Evolutionary conservation across 2,113 vertebrate species (phyloP).

Genomic region (Menura novaehollandiae): DNA sequence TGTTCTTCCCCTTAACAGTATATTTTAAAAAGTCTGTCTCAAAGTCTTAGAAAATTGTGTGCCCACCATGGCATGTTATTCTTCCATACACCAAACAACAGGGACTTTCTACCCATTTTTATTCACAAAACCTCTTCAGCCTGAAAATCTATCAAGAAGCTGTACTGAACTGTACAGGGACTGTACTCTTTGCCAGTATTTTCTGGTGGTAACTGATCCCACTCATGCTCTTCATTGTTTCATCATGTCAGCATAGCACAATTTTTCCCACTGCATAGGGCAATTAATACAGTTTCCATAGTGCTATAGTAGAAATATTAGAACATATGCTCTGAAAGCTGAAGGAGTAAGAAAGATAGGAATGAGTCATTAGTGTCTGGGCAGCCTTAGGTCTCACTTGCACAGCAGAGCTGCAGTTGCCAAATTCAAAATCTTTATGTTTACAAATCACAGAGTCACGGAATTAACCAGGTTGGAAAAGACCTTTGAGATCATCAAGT

Average conservation of each 20-base stretch:
- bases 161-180: not conserved
- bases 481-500: not conserved
- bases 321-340: not conserved
- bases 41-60: not conserved
- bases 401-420: not conserved
- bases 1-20: not conserved
- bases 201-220: not conserved
- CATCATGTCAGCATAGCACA: not conserved
- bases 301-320: not conserved
- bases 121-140: not conserved
- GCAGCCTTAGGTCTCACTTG: not conserved
- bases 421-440: not conserved
- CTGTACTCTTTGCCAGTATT: not conserved
- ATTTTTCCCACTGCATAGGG: conserved; percentile 7
- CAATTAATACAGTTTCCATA: not conserved
- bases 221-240: not conserved
- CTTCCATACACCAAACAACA: not conserved
- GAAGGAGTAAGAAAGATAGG: not conserved
- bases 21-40: not conserved
- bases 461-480: not conserved
- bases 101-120: not conserved
- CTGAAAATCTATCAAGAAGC: conserved; percentile 32
- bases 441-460: not conserved
- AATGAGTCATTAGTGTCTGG: not conserved
- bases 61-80: not conserved